These are phyloP conservation scores for Epizoanthus fatuus DNA, from an alignment of 92 coral and sea anemone species.

Conservation along the genomic window DNA sequence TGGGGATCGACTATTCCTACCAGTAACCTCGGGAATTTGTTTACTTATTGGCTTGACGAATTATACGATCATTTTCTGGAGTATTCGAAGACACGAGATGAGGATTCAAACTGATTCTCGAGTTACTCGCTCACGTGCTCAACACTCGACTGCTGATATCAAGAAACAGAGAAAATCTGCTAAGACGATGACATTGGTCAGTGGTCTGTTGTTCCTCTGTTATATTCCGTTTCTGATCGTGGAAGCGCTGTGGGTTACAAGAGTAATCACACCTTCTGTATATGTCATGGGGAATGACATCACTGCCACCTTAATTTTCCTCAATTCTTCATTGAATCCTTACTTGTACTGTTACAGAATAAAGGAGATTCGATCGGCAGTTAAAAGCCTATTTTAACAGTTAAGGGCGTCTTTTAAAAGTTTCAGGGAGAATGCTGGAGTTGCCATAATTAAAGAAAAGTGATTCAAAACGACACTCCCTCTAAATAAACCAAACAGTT, in stretches of 20 bases:
- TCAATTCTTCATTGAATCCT: not conserved
- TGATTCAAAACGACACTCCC: too few species aligned
- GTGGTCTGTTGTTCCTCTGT: not conserved
- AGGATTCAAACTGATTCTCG: not conserved
- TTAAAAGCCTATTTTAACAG: not conserved
- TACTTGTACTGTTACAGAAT: constrained; percentile 9
- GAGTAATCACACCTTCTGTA: not conserved
- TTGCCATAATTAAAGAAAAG: too few species aligned
- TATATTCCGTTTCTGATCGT: not conserved
- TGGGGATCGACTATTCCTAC: not conserved
- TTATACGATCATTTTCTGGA: not conserved
- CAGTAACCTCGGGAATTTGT: not conserved
- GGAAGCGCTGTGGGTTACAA: not conserved
- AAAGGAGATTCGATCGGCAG: not conserved
- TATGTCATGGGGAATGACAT: not conserved
- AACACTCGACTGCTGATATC: not conserved
- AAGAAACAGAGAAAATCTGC: constrained; percentile 3
- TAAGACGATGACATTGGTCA: not conserved
- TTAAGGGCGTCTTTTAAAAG: not conserved
- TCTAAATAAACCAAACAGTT: too few species aligned
- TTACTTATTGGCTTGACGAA: not conserved
- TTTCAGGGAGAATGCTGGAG: too few species aligned
- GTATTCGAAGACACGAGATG: not conserved
- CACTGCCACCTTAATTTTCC: not conserved
- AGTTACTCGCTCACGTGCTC: not conserved